phyloP scores from a whole-genome alignment of 2,888 invertebrate genomes.

The Pandemis cinnamomeana region DNA sequence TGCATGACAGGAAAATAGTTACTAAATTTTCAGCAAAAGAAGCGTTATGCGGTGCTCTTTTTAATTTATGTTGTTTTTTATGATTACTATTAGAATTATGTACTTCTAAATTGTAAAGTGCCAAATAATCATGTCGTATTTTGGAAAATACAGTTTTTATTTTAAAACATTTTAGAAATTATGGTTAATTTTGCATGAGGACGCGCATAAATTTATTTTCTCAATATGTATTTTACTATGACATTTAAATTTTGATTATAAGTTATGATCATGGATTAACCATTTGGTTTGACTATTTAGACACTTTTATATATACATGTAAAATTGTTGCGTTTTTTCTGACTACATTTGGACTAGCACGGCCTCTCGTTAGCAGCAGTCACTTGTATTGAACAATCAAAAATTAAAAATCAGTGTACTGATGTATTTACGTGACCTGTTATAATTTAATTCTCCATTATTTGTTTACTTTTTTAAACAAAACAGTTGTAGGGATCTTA shows the following conservation, averaged over 20 bases:
- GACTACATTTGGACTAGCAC: background rate
- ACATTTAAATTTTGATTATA: background rate
- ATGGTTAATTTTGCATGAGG: slow-evolving; percentile 25
- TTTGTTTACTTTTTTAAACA: background rate
- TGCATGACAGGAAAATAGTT: background rate
- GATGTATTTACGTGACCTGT: background rate
- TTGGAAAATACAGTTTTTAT: slow-evolving; percentile 25
- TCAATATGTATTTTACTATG: background rate
- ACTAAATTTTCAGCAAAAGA: background rate
- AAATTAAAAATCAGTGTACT: background rate
- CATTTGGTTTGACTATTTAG: background rate
- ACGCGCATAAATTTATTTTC: background rate
- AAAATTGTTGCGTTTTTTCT: background rate
- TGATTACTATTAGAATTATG: slow-evolving; percentile 5
- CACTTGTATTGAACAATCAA: background rate
- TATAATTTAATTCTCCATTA: background rate
- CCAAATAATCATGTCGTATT: slow-evolving; percentile 40
- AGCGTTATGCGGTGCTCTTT: slow-evolving; percentile 19
- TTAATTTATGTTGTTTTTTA: slow-evolving; percentile 12
- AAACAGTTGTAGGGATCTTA: background rate
- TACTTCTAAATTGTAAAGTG: slow-evolving; percentile 39
- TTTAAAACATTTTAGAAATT: slow-evolving; percentile 10
- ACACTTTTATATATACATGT: too few species aligned
- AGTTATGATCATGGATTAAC: background rate
- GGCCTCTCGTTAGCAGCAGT: background rate